Evolutionary conservation across 2,888 invertebrate genomes (phyloP).

Genomic region (Halocaridina rubra): DNA sequence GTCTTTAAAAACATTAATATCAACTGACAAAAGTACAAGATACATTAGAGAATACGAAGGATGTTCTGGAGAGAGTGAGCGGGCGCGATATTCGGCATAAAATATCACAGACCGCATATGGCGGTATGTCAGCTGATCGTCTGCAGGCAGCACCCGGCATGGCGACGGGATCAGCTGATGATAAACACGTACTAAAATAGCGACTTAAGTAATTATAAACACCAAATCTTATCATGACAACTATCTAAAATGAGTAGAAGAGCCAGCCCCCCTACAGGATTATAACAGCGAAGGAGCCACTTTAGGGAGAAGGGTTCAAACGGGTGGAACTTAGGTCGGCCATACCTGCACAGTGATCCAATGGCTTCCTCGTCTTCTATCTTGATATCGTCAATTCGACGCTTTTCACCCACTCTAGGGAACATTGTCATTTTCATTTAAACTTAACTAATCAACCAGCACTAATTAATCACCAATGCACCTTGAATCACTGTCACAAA

Average conservation of each 20-base stretch:
- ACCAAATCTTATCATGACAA: conserved; percentile 26
- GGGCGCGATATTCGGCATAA: not conserved
- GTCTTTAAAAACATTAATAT: not conserved
- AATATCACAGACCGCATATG: conserved; percentile 48
- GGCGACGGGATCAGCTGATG: conserved; percentile 57
- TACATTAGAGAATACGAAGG: not conserved
- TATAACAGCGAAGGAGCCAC: no score
- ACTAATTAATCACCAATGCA: conserved; percentile 28
- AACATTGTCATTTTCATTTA: conserved; percentile 60
- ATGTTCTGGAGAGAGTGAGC: not conserved
- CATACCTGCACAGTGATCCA: conserved; percentile 63
- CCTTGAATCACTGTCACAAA: conserved; percentile 53
- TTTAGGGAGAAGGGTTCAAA: conserved; percentile 19
- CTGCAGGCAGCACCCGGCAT: conserved; percentile 50
- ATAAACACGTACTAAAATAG: conserved; percentile 16
- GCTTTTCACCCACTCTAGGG: conserved; percentile 63
- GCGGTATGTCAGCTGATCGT: conserved; percentile 53
- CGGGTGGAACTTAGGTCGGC: conserved; percentile 45
- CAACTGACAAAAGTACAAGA: not conserved
- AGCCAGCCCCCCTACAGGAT: no score
- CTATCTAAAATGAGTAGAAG: no score
- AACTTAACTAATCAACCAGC: conserved; percentile 31
- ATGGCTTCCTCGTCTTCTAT: conserved; percentile 64
- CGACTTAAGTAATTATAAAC: not conserved
- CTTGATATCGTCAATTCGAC: conserved; percentile 62